phyloP scores from a whole-genome alignment of 2,113 vertebrate species.

The Coryphaenoides rupestris region DNA sequence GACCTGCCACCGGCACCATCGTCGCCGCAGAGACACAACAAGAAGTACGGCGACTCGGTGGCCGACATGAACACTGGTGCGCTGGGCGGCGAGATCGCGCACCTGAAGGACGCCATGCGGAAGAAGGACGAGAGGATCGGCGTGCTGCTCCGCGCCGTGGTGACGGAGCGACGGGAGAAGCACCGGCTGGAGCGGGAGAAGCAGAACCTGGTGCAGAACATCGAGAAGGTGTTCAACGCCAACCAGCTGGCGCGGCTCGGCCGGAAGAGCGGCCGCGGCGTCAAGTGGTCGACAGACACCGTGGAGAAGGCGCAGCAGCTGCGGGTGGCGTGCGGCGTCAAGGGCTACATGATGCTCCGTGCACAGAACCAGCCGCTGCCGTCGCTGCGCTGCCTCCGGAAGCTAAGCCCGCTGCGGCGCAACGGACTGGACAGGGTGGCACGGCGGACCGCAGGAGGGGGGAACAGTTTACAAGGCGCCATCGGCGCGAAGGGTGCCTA shows the following conservation, averaged over 20 bases:
- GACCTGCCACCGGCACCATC: not conserved
- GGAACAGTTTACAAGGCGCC: slow-evolving; percentile 1
- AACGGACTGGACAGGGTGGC: not conserved
- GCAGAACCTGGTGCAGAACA: slow-evolving; percentile 7
- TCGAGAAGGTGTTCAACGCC: slow-evolving; percentile 11
- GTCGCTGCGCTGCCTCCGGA: slow-evolving; percentile 1
- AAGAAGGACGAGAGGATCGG: slow-evolving; percentile 12
- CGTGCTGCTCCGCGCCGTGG: not conserved
- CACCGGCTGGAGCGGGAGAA: slow-evolving; percentile 10
- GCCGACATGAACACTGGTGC: not conserved
- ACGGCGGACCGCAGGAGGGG: not conserved
- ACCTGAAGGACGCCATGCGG: slow-evolving; percentile 1
- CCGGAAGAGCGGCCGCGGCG: not conserved
- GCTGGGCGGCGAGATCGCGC: not conserved
- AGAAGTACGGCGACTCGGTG: not conserved
- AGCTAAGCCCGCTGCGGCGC: not conserved
- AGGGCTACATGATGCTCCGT: slow-evolving; percentile 5
- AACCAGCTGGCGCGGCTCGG: slow-evolving; percentile 10
- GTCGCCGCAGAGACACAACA: not conserved
- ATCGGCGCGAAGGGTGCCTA: slow-evolving; percentile 1
- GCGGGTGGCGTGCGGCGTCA: not conserved
- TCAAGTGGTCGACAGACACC: slow-evolving; percentile 7
- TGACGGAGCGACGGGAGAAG: not conserved
- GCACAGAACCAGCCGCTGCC: slow-evolving; percentile 14
- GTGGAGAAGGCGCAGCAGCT: slow-evolving; percentile 4